Evolutionary conservation across 2,797 vertebrate genomes (phyloP).

Genomic region (Megaceryle alcyon): DNA sequence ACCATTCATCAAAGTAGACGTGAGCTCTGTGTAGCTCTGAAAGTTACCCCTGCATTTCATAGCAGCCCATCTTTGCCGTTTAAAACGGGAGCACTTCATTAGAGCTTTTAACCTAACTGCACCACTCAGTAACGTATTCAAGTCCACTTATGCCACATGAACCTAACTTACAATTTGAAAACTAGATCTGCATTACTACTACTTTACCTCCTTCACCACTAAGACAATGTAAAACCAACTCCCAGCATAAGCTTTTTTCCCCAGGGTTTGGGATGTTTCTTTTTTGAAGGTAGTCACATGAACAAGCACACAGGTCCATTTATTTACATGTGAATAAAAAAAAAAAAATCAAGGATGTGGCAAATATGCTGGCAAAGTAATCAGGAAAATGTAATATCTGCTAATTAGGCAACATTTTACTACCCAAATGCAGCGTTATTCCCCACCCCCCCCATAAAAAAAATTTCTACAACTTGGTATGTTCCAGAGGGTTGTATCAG

Average conservation of each 20-base stretch:
- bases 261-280: background rate
- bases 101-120: background rate
- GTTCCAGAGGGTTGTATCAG: background rate
- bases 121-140: background rate
- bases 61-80: background rate
- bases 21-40: background rate
- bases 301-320: conserved; percentile 58
- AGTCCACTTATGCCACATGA: background rate
- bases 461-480: background rate
- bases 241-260: background rate
- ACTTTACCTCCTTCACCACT: background rate
- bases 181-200: background rate
- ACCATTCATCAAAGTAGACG: background rate
- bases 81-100: background rate
- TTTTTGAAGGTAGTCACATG: conserved; percentile 80
- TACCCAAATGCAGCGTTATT: background rate
- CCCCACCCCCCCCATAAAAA: too few relatives aligned
- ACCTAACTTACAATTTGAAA: background rate
- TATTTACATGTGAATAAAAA: background rate
- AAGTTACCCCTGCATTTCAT: background rate
- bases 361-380: background rate
- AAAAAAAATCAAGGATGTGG: background rate
- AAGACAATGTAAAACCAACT: background rate
- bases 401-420: background rate
- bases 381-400: background rate